Evolutionary conservation across 64 coral and sea anemone genomes (phyloP).

Genomic region (Stichodactyla mertensii): DNA sequence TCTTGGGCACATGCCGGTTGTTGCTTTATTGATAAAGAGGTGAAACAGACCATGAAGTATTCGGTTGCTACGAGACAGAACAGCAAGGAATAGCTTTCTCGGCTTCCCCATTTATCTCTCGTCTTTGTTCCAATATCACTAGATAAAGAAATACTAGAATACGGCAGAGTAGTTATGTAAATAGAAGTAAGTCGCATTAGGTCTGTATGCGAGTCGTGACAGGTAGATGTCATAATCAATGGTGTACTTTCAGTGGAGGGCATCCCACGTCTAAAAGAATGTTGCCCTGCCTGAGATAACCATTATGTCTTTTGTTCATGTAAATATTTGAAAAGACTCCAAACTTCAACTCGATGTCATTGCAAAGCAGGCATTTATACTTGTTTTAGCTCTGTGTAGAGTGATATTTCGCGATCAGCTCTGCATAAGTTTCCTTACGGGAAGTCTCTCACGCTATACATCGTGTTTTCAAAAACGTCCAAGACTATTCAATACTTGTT

Average conservation of each 20-base stretch:
- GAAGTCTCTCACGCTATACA: too few species aligned
- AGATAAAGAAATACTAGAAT: not conserved
- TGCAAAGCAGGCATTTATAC: not conserved
- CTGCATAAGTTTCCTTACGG: too few species aligned
- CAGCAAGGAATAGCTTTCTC: not conserved
- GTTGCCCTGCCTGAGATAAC: not conserved
- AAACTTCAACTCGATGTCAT: not conserved
- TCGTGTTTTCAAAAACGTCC: too few species aligned
- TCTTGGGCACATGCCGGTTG: not conserved
- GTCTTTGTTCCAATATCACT: not conserved
- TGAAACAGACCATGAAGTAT: not conserved
- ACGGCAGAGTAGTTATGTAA: not conserved
- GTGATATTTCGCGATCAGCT: too few species aligned
- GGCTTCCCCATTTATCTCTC: not conserved
- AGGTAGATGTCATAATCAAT: not conserved
- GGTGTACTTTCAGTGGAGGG: not conserved
- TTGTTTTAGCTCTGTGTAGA: not conserved
- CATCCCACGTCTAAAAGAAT: conserved; percentile 5
- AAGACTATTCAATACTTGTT: too few species aligned
- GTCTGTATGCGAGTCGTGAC: not conserved
- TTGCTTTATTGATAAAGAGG: not conserved
- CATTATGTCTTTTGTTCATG: not conserved
- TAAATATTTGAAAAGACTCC: not conserved
- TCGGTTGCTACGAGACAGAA: not conserved
- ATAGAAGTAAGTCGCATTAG: not conserved